Base-by-base conservation (phyloP, 2,888 invertebrate species). In the Synanthedon andrenaeformis region DNA sequence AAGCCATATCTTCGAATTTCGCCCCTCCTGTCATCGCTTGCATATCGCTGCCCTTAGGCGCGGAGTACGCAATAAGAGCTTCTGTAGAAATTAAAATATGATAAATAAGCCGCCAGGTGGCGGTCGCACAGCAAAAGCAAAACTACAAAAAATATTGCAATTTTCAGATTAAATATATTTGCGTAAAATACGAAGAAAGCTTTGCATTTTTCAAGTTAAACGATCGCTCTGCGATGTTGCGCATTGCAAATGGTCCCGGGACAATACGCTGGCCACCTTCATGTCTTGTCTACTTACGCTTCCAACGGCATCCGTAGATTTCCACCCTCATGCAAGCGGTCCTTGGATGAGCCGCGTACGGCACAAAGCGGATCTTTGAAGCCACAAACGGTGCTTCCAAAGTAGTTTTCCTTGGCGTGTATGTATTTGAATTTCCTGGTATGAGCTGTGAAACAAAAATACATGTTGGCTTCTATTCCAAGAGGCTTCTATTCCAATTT, bases 301-400 rank as follows among this genome's bases (percentile, higher is more conserved):
- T 87, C 88, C 88, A 88, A 41, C 68, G 75, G 81, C 97, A 97
- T 58, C 97, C 97, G 74, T 95, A 96, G 55, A 97, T 85, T 76
- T 97, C 97, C 48, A 97, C 94, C 61, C 97, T 84, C 94, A 97
- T 94, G 84, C 97, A 97, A 52, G 96, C 94, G 0, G 96, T 96
- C 54, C 96, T 88, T 0, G 94, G 93, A 69, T 94, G 93, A 53
- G 92, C 91, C 60, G 95, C 94, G 85, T 93, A 95, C 0, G 97
- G 97, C 61, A 95, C 92, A 83, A 97, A 94, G 49, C 97, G 91
- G 41, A 97, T 92, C 81, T 92, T 92, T 56, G 93, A 93, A 13
- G 96, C 96, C 49, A 97, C 91, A 68, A 97, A 94, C 0, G 96
- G 95, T 50, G 96, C 91, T 63, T 94, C 94, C 61, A 96, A 84